A percentile compares a stretch with the other conserved stretches of the same genome.
Evolutionary conservation across 2,113 vertebrate species (phyloP).

Genomic region (Aramus guarauna): DNA sequence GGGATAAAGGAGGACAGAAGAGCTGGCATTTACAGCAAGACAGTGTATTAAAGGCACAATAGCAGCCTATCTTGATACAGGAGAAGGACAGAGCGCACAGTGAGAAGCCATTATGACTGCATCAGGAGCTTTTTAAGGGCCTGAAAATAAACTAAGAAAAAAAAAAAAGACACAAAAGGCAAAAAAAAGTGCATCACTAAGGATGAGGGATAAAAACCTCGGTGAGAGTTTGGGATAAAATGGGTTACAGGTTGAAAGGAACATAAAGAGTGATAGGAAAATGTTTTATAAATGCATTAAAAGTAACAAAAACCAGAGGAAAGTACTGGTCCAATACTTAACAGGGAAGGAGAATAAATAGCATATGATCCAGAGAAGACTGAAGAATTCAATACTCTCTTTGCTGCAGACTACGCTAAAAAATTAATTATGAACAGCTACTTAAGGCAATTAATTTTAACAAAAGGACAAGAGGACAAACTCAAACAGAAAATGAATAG

Average conservation of each 20-base stretch:
- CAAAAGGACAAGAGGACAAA: background rate
- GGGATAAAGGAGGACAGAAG: slow-evolving; percentile 9
- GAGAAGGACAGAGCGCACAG: slow-evolving; percentile 24
- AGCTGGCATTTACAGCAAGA: background rate
- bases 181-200: background rate
- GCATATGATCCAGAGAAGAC: background rate
- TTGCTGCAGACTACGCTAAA: background rate
- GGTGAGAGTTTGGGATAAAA: background rate
- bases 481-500: background rate
- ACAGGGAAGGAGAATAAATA: background rate
- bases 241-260: background rate
- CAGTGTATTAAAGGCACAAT: slow-evolving; percentile 16
- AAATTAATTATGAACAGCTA: slow-evolving; percentile 7
- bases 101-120: slow-evolving; percentile 40
- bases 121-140: slow-evolving; percentile 29
- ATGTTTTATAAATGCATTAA: background rate
- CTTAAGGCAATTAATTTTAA: slow-evolving; percentile 38
- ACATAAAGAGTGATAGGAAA: background rate
- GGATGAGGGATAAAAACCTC: background rate
- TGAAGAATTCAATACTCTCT: background rate
- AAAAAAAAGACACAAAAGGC: background rate
- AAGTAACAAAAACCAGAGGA: background rate
- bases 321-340: background rate
- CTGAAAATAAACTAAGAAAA: slow-evolving; percentile 16
- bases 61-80: slow-evolving; percentile 1